Conservation (phyloP, 1,140 invertebrate genomes). For the Drosophila persimilis region DNA sequence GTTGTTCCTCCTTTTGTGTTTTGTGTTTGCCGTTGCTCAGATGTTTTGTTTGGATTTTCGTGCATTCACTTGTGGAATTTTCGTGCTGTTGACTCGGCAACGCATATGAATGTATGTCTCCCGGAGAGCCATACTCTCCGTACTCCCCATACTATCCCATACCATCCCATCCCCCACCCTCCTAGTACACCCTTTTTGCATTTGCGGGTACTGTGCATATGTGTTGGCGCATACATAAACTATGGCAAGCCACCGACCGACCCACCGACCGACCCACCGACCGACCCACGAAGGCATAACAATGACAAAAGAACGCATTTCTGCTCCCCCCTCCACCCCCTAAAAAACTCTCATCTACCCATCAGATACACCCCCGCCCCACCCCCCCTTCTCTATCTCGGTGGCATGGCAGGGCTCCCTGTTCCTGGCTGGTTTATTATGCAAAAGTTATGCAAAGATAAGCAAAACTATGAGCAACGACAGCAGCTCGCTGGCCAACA, state of each 20-base stretch:
- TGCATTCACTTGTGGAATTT: constrained; percentile 80
- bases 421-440: constrained; percentile 77
- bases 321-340: background rate
- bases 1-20: constrained; percentile 6
- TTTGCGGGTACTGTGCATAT: constrained; percentile 58
- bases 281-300: constrained; percentile 52
- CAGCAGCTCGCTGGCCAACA: constrained; percentile 71
- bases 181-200: constrained; percentile 26
- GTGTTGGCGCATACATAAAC: constrained; percentile 79
- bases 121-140: constrained; percentile 23
- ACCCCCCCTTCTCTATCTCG: background rate
- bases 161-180: background rate
- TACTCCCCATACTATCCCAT: background rate
- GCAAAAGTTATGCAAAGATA: constrained; percentile 82
- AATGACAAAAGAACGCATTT: constrained; percentile 80
- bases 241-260: constrained; percentile 65
- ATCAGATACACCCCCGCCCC: constrained; percentile 24
- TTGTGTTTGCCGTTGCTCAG: constrained; percentile 36
- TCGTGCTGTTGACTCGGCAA: constrained; percentile 75
- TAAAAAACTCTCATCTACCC: constrained; percentile 1
- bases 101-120: constrained; percentile 74
- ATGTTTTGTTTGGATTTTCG: constrained; percentile 77
- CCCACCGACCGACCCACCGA: constrained; percentile 14
- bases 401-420: constrained; percentile 1
- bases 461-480: constrained; percentile 80